Conservation (phyloP, 1,140 invertebrate species). For the Drosophila nigromelanica region DNA sequence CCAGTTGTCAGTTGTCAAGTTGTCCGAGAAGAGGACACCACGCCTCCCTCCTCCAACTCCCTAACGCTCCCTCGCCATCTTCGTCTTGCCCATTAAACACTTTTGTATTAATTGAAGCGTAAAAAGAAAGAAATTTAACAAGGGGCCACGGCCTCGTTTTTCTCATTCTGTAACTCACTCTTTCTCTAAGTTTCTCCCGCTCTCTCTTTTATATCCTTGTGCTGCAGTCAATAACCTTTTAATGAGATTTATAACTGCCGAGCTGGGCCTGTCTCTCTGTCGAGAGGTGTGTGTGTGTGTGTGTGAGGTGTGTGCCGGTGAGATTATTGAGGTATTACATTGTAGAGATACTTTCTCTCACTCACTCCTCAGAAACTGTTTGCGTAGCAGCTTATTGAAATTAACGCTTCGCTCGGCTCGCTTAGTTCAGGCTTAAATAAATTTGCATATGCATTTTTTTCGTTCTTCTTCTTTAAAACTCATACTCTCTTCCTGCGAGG, state of each 20-base stretch:
- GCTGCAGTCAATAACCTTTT: constrained; percentile 78
- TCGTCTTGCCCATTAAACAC: constrained; percentile 57
- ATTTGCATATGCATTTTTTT: constrained; percentile 73
- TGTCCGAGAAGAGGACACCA: constrained; percentile 41
- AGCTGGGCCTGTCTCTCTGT: constrained; percentile 35
- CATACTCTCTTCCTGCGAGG: background rate
- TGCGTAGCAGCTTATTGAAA: constrained; percentile 68
- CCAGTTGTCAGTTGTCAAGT: constrained; percentile 55
- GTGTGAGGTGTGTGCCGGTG: constrained; percentile 57
- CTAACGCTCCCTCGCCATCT: background rate
- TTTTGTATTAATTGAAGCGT: constrained; percentile 82
- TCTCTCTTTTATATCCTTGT: constrained; percentile 58
- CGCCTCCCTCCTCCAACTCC: constrained; percentile 20
- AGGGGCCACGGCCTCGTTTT: constrained; percentile 34
- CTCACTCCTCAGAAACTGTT: constrained; percentile 37
- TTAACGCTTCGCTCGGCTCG: constrained; percentile 47
- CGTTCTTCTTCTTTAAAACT: constrained; percentile 4
- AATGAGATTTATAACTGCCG: constrained; percentile 80
- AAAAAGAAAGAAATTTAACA: constrained; percentile 74
- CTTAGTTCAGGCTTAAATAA: constrained; percentile 76
- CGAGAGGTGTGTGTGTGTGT: constrained; percentile 17
- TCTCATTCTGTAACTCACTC: constrained; percentile 4
- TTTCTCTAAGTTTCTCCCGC: constrained; percentile 22
- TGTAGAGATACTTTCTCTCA: constrained; percentile 52
- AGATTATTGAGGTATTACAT: constrained; percentile 76